Percentiles rank a stretch among this genome's conserved stretches.
These are phyloP conservation scores for Cynoglossus semilaevis DNA, from an alignment of 2,113 vertebrate genomes.

Conservation along the genomic window DNA sequence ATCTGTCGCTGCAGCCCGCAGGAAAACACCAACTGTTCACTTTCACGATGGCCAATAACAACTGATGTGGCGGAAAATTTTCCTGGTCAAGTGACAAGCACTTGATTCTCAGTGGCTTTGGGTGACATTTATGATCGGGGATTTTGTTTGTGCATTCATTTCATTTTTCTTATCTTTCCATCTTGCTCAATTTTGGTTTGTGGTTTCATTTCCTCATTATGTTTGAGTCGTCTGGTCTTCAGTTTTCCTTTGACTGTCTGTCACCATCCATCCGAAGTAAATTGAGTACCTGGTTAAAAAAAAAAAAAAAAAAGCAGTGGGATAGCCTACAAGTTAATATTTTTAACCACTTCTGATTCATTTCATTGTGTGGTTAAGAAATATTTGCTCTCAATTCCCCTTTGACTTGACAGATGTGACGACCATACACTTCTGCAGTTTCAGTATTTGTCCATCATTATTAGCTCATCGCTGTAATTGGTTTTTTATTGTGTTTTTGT, in stretches of 20 bases:
- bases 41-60: conserved; percentile 37
- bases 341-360: conserved; percentile 28
- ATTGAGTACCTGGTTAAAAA: too few species aligned
- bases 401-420: conserved; percentile 19
- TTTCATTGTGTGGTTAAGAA: background rate
- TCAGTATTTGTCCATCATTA: conserved; percentile 19
- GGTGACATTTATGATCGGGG: conserved; percentile 24
- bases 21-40: conserved; percentile 57
- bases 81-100: conserved; percentile 18
- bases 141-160: background rate
- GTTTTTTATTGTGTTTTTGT: background rate
- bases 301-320: too few species aligned
- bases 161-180: conserved; percentile 19
- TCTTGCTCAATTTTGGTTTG: conserved; percentile 20
- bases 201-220: conserved; percentile 63
- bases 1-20: conserved; percentile 41
- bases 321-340: background rate
- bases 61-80: conserved; percentile 41
- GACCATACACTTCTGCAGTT: conserved; percentile 44
- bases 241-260: conserved; percentile 19
- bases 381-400: conserved; percentile 20
- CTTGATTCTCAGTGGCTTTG: background rate
- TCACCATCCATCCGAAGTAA: too few species aligned
- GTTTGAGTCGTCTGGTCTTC: conserved; percentile 3
- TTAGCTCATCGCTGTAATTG: conserved; percentile 24